A percentile compares a stretch with the other conserved stretches of the same genome.
phyloP scores from a whole-genome alignment of 2,797 vertebrate genomes.

The Taenioides sp. region DNA sequence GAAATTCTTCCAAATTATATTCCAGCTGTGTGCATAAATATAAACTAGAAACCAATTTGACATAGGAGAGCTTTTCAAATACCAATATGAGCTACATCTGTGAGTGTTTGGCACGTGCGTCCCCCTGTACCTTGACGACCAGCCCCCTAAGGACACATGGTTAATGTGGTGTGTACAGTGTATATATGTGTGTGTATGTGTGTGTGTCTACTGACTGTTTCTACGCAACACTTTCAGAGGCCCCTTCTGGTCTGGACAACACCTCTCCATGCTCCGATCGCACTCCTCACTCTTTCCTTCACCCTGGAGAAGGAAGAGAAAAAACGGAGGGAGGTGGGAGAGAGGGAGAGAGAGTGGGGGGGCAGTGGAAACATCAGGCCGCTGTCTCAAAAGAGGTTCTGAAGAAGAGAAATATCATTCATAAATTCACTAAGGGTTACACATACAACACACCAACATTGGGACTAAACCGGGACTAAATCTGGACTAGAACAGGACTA shows the following conservation, averaged over 20 bases:
- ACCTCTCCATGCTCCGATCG: constrained; percentile 70
- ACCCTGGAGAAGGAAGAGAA: constrained; percentile 70
- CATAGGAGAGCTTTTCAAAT: not conserved
- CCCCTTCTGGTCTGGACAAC: constrained; percentile 76
- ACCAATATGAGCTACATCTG: not conserved
- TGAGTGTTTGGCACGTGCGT: constrained; percentile 36
- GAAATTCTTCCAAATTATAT: too few relatives aligned
- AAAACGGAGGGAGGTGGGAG: constrained; percentile 1
- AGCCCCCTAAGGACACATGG: constrained; percentile 26
- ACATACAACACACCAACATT: not conserved
- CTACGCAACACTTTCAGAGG: constrained; percentile 76
- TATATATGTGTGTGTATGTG: constrained; percentile 41
- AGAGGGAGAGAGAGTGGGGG: constrained; percentile 32
- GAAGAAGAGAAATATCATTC: constrained; percentile 48
- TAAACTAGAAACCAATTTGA: not conserved
- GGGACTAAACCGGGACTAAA: not conserved
- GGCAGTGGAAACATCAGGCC: constrained; percentile 79
- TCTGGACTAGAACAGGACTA: not conserved
- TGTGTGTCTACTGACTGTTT: constrained; percentile 68
- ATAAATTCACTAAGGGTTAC: constrained; percentile 4
- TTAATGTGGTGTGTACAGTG: constrained; percentile 44
- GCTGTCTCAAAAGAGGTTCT: constrained; percentile 73
- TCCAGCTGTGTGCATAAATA: not conserved
- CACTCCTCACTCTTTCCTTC: constrained; percentile 78
- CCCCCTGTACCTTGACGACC: constrained; percentile 39